Evolutionary conservation across 2,888 invertebrate genomes (phyloP), one percentile per base, ranked within the genome.

Genomic region (Orthosia gracilis): DNA sequence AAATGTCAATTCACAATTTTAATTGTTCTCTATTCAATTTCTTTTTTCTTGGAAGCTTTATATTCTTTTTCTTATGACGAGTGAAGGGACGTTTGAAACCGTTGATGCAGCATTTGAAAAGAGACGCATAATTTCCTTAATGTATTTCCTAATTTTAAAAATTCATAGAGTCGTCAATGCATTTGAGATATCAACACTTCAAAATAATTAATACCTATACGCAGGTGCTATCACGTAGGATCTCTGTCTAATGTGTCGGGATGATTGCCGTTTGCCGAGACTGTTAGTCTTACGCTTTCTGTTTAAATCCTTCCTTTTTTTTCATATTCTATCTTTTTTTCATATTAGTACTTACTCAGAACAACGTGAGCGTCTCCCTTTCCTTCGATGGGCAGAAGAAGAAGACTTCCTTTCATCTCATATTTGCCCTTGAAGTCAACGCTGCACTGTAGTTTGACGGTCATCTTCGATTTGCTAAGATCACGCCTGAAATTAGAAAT

Each of bases 301-400:
- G 11, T 66, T 40, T 15, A n/a, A n/a, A 1, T 9, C 5, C 3
- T 23, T 21, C 11, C 40, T 15, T n/a, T n/a, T 11, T 52, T n/a
- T 3, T n/a, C 2, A 13, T 59, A 15, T 23, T 57, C 1, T 23
- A 31, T 72, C 4, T n/a, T n/a, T n/a, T n/a, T n/a, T n/a, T n/a
- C n/a, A n/a, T n/a, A 23, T 17, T 17, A 47, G 26, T 69, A 89
- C 92, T 91, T 90, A 93, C 94, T 90, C 4, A 93, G 81, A 3
- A 85, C 50, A 47, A 91, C 89, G 21, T 85, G 88, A 2, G 84
- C 78, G n/a, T 87, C 81, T 31, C 93, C 94, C 0, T 91, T 88
- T 52, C 93, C 93, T 78, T 87, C 70, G 4, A 94, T 89, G 0
- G 88, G 87, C 1, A 94, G 59, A 7, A 92, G 2, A 0, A 92